Percentiles rank a stretch among this genome's conserved stretches.
These are phyloP conservation scores for Hypomecis punctinalis DNA, from an alignment of 2,888 invertebrate genomes.

Conservation along the genomic window DNA sequence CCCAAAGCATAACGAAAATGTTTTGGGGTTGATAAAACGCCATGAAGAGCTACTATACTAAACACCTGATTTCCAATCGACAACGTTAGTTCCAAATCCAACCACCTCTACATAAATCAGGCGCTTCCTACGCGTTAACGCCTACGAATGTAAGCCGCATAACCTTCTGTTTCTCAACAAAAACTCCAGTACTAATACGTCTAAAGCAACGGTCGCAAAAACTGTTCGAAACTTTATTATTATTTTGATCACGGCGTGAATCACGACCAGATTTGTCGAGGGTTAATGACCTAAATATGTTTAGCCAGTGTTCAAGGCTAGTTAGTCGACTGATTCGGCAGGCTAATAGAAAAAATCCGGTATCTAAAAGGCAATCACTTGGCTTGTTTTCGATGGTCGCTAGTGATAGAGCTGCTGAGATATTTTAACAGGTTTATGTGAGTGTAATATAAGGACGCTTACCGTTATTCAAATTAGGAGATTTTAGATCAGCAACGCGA, in stretches of 20 bases:
- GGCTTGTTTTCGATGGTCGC: slow-evolving; percentile 60
- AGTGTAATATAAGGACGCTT: slow-evolving; percentile 59
- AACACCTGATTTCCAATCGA: neutral
- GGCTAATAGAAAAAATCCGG: slow-evolving; percentile 73
- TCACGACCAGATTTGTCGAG: slow-evolving; percentile 83
- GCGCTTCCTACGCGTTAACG: slow-evolving; percentile 55
- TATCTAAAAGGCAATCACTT: slow-evolving; percentile 64
- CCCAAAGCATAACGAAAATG: too few relatives aligned
- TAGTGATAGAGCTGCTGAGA: slow-evolving; percentile 50
- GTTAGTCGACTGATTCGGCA: slow-evolving; percentile 69
- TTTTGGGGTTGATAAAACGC: too few relatives aligned
- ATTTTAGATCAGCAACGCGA: slow-evolving; percentile 5
- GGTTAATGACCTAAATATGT: slow-evolving; percentile 84
- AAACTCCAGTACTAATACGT: slow-evolving; percentile 67
- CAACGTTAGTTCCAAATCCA: neutral
- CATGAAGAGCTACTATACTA: neutral
- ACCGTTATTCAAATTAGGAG: slow-evolving; percentile 67
- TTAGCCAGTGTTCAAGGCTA: slow-evolving; percentile 82
- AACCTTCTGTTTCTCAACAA: slow-evolving; percentile 71
- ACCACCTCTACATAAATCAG: neutral
- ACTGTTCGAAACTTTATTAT: slow-evolving; percentile 81
- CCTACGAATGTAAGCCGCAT: slow-evolving; percentile 66
- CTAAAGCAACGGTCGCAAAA: slow-evolving; percentile 76
- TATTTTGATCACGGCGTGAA: slow-evolving; percentile 81
- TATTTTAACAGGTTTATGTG: slow-evolving; percentile 53